phyloP scores from a whole-genome alignment of 1,140 invertebrate genomes.

The Dendrolimus kikuchii region DNA sequence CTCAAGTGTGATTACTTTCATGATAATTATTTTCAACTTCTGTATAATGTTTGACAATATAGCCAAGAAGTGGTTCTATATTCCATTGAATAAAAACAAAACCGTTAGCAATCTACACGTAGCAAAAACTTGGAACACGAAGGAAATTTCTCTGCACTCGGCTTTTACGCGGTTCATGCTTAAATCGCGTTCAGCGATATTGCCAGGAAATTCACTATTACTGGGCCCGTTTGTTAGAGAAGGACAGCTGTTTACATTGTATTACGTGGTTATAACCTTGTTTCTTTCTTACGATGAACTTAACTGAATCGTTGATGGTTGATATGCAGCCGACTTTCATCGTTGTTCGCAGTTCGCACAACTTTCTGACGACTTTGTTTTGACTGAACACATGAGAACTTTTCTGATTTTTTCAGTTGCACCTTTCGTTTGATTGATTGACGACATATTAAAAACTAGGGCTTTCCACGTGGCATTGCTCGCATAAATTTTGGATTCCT shows the following conservation, averaged over 20 bases:
- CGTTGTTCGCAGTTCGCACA: constrained; percentile 13
- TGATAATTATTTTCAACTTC: too few relatives aligned
- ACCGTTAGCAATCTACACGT: constrained; percentile 50
- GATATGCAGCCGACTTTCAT: constrained; percentile 14
- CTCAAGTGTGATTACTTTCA: too few relatives aligned
- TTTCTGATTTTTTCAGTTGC: constrained; percentile 11
- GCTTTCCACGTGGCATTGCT: too few relatives aligned
- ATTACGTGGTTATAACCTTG: constrained; percentile 8
- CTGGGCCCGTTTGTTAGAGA: constrained; percentile 7
- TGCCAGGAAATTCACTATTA: constrained; percentile 18
- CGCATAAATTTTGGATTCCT: too few relatives aligned
- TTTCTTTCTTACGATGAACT: constrained; percentile 9
- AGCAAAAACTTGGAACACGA: constrained; percentile 35
- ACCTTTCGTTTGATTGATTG: constrained; percentile 8
- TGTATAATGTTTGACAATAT: too few relatives aligned
- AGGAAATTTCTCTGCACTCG: constrained; percentile 46
- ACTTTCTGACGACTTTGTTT: constrained; percentile 22
- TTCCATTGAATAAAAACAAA: constrained; percentile 21
- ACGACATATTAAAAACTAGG: too few relatives aligned
- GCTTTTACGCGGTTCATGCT: constrained; percentile 43
- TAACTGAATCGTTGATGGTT: constrained; percentile 8
- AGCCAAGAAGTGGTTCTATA: too few relatives aligned
- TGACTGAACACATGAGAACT: constrained; percentile 14
- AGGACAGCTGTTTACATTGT: constrained; percentile 2
- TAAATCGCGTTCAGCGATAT: constrained; percentile 35